These are phyloP conservation scores for Acanthococcus lagerstroemiae DNA, from an alignment of 2,888 invertebrate genomes.

Conservation along the genomic window DNA sequence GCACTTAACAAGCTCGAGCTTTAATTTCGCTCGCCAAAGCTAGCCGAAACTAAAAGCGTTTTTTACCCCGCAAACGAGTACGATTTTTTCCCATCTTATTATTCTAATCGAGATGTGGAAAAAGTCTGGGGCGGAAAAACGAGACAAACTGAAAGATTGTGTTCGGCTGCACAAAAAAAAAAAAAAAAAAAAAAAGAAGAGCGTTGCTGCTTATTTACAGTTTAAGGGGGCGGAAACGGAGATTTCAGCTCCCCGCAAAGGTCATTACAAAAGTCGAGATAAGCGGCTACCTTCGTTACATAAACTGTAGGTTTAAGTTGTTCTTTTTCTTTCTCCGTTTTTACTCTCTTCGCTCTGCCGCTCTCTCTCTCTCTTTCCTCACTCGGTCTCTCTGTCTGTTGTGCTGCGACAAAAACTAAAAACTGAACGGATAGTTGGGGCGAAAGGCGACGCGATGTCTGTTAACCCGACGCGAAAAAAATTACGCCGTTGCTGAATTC, in stretches of 20 bases:
- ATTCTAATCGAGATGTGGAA: conserved; percentile 28
- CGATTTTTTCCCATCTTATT: conserved; percentile 15
- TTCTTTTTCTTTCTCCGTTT: not conserved
- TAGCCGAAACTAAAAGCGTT: not conserved
- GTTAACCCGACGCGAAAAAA: conserved; percentile 14
- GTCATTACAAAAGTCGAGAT: conserved; percentile 29
- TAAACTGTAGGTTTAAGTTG: conserved; percentile 14
- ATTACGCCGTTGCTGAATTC: conserved; percentile 24
- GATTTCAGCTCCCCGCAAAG: conserved; percentile 24
- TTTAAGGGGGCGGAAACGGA: conserved; percentile 26
- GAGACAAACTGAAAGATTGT: conserved; percentile 22
- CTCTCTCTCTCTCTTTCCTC: not conserved
- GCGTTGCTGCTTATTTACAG: conserved; percentile 28
- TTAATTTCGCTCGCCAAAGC: not conserved
- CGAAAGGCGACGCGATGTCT: conserved; percentile 18
- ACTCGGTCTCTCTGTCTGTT: not conserved
- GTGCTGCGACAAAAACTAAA: conserved; percentile 24
- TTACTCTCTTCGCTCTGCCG: not conserved
- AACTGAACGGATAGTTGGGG: conserved; percentile 25
- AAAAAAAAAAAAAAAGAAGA: too few relatives aligned
- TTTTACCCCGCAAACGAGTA: not conserved
- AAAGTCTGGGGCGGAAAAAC: not conserved
- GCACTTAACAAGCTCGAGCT: not conserved
- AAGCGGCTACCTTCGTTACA: conserved; percentile 26
- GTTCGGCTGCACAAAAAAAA: conserved; percentile 23